Percentiles rank a stretch among this genome's conserved stretches.
These are phyloP conservation scores for Ellobium chinense DNA, from an alignment of 2,888 invertebrate species.

Conservation along the genomic window DNA sequence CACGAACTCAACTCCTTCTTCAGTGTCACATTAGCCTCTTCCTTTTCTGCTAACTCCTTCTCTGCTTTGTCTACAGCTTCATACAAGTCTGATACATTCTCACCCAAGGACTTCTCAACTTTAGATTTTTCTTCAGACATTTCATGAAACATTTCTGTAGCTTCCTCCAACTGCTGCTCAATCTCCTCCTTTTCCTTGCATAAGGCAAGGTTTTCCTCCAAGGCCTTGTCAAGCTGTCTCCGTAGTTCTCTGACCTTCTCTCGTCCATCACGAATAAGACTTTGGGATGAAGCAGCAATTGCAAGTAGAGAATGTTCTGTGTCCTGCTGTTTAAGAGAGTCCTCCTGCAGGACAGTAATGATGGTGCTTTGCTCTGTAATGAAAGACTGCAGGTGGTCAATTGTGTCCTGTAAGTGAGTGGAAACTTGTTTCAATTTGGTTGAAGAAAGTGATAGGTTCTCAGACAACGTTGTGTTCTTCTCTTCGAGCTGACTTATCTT, in stretches of 20 bases:
- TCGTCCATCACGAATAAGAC: constrained; percentile 23
- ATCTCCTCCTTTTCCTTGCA: constrained; percentile 12
- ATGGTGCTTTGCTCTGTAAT: constrained; percentile 38
- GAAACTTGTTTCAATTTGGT: constrained; percentile 36
- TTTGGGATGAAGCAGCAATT: constrained; percentile 33
- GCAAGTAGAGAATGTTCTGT: constrained; percentile 41
- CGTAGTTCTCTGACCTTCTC: background rate
- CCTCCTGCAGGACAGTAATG: constrained; percentile 42
- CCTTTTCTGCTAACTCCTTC: constrained; percentile 19
- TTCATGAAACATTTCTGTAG: constrained; percentile 33
- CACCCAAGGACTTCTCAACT: constrained; percentile 25
- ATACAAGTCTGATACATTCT: constrained; percentile 24
- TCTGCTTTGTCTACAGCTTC: constrained; percentile 9
- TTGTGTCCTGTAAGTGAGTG: constrained; percentile 27
- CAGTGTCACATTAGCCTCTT: background rate
- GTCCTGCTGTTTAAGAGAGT: constrained; percentile 42
- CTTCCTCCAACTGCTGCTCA: constrained; percentile 28
- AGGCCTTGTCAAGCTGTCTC: constrained; percentile 2
- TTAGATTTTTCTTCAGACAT: constrained; percentile 40
- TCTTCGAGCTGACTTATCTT: background rate
- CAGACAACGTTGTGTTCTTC: constrained; percentile 15
- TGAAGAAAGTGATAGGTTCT: constrained; percentile 36
- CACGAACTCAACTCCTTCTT: background rate
- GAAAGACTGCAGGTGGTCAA: constrained; percentile 37
- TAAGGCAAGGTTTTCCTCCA: constrained; percentile 8